Evolutionary conservation across 2,888 invertebrate genomes (phyloP).

Genomic region (Eudasyphora cyanicolor): DNA sequence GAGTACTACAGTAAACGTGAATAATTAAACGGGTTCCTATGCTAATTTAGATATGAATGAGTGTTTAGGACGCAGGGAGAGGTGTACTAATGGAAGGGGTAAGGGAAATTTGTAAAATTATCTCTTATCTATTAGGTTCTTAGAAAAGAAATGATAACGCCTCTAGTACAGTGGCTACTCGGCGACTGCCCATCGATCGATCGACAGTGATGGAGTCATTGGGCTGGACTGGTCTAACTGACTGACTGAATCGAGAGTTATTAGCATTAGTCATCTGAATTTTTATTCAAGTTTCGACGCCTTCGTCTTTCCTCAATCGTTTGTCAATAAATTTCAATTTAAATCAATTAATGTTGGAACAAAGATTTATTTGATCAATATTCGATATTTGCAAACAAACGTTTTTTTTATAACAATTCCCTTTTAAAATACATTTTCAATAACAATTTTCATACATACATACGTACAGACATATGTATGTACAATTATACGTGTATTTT

Average conservation of each 20-base stretch:
- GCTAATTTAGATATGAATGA: neutral
- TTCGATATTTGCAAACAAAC: constrained; percentile 53
- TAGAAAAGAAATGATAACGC: neutral
- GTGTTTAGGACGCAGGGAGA: too few relatives aligned
- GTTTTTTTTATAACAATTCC: too few relatives aligned
- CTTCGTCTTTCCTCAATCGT: neutral
- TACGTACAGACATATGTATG: constrained; percentile 31
- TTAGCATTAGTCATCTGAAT: neutral
- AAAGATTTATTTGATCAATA: constrained; percentile 46
- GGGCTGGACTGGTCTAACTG: too few relatives aligned
- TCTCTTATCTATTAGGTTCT: neutral
- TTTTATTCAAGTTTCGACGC: neutral
- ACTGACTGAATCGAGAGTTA: too few relatives aligned
- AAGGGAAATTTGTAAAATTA: too few relatives aligned
- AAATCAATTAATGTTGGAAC: constrained; percentile 56
- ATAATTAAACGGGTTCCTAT: too few relatives aligned
- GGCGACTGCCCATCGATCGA: neutral
- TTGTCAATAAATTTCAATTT: constrained; percentile 56
- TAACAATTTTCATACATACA: constrained; percentile 7
- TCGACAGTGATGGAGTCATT: too few relatives aligned
- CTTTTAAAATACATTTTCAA: too few relatives aligned
- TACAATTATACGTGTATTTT: neutral
- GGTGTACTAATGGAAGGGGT: too few relatives aligned
- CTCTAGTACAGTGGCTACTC: neutral
- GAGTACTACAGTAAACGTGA: too few relatives aligned